phyloP scores from a whole-genome alignment of 2,797 vertebrate species.

The Gallirallus australis region DNA sequence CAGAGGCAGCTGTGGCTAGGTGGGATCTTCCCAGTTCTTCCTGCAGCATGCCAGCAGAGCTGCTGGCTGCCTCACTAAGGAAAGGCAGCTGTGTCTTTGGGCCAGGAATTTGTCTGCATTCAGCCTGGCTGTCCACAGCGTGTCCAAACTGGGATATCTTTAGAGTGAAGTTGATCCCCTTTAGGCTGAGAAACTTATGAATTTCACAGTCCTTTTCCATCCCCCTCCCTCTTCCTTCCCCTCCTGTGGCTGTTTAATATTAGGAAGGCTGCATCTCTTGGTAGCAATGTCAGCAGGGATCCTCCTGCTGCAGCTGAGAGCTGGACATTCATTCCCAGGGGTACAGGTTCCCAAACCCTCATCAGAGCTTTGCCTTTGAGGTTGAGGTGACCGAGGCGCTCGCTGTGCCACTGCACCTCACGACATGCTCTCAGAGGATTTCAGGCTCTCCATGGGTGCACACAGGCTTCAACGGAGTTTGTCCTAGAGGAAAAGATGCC shows the following conservation, averaged over 20 bases:
- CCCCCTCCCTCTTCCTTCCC: no score
- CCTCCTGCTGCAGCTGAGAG: not conserved
- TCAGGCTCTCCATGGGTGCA: not conserved
- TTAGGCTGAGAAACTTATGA: not conserved
- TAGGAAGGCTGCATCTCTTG: not conserved
- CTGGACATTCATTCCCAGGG: not conserved
- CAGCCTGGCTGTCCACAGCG: not conserved
- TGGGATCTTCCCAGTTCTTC: not conserved
- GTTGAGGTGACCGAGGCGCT: accelerated
- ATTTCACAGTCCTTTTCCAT: not conserved
- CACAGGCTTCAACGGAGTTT: not conserved
- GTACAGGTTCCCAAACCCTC: not conserved
- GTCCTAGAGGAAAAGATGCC: not conserved
- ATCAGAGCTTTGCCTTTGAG: no score
- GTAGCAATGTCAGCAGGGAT: not conserved
- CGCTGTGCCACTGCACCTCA: accelerated
- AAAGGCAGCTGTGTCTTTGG: not conserved
- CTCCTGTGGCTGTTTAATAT: not conserved
- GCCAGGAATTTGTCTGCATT: not conserved
- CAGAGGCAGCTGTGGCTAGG: not conserved
- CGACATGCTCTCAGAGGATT: accelerated
- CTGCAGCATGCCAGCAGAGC: not conserved
- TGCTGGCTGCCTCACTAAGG: not conserved
- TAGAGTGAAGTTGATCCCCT: not conserved
- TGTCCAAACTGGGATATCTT: not conserved